These are phyloP conservation scores for Sebastes taczanowskii DNA, from an alignment of 2,797 vertebrate species.

Conservation along the genomic window DNA sequence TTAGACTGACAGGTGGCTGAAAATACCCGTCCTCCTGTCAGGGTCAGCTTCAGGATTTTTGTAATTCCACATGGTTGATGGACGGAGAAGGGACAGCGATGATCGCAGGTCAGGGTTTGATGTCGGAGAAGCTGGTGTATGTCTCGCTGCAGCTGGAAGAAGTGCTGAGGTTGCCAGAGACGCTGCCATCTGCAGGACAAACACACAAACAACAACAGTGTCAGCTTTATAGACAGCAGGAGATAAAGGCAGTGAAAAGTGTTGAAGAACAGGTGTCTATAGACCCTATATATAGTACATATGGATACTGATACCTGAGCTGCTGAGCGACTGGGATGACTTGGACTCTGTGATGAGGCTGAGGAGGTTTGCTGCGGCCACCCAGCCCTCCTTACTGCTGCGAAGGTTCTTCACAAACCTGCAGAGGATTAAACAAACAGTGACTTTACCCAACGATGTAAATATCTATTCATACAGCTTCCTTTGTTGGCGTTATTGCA, in stretches of 20 bases:
- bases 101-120: constrained; percentile 85
- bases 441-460: not conserved
- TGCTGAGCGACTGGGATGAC: constrained; percentile 92
- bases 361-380: constrained; percentile 88
- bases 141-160: constrained; percentile 96
- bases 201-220: not conserved
- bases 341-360: constrained; percentile 89
- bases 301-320: constrained; percentile 82
- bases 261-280: not conserved
- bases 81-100: not conserved
- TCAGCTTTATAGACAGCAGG: not conserved
- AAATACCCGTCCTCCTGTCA: constrained; percentile 13
- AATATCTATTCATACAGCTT: not conserved
- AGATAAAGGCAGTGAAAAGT: not conserved
- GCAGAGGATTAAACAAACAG: constrained; percentile 13
- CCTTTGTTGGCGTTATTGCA: not conserved
- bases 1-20: not conserved
- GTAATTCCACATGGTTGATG: not conserved
- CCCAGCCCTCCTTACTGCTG: constrained; percentile 89
- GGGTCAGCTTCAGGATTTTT: not conserved
- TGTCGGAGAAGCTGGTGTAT: constrained; percentile 89
- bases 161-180: constrained; percentile 90
- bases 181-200: constrained; percentile 86
- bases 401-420: constrained; percentile 95
- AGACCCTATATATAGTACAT: not conserved